Evolutionary conservation across 2,797 vertebrate genomes (phyloP), one percentile per base, ranked within the genome.

Genomic region (Psittacula echo): DNA sequence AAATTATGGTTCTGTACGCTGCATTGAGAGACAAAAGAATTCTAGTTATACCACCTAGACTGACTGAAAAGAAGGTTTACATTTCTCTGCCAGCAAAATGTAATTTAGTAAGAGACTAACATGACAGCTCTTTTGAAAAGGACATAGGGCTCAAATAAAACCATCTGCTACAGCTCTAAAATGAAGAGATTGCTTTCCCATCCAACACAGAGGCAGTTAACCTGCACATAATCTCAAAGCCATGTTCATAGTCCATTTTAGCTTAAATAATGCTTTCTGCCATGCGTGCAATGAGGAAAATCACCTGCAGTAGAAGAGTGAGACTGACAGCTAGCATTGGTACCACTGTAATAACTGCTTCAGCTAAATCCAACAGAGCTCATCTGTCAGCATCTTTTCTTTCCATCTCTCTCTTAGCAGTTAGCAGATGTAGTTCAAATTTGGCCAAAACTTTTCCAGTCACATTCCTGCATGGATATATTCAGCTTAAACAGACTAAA

Each of bases 111-210:
- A 72, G 76, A 90, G 66, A 39, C 66, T 66, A 93, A 78, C 73
- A 75, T 27, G 22, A 94, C 85, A 95, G 85, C 19, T 89, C 88
- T 80, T 92, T 67, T 64, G 70, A 81, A 95, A 84, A 85, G 88
- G 80, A 94, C 80, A 67, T 1, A 37, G 80, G 77, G 77, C 64
- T 95, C 77, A 91, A 94, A 93, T 78, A 94, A 94, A 96, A 91
- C 85, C 93, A 95, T 76, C 94, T 95, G 94, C 90, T 82, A n/a
- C 66, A 81, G 90, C 27, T 82, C 80, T 66, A 66, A 88, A 91
- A 90, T 9, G n/a, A 91, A 87, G 77, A 84, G 62, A 27, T 22
- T 73, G 47, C 71, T 71, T 90, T 85, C 54, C 44, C 67, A 80
- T 72, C 74, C 70, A 93, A 71, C 32, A 68, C 0, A 58, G 85